phyloP scores from a whole-genome alignment of 2,888 invertebrate genomes.

The Cataglyphis cursor region DNA sequence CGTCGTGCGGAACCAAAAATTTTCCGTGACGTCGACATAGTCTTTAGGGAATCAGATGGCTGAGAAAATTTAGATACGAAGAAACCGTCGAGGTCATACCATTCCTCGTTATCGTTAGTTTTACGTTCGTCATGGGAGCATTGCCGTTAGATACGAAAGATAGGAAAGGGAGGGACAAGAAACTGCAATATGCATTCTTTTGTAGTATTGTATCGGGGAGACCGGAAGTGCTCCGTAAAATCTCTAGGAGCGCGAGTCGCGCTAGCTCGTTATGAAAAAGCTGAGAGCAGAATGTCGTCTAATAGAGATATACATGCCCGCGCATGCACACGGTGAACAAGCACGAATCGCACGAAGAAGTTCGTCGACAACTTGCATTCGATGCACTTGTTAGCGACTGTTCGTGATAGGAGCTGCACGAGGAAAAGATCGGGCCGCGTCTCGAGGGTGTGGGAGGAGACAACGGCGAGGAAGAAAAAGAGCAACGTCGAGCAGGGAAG shows the following conservation, averaged over 20 bases:
- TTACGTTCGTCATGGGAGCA: constrained; percentile 32
- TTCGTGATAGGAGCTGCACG: constrained; percentile 78
- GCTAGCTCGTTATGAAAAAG: constrained; percentile 69
- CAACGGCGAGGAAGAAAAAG: constrained; percentile 49
- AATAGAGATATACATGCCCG: constrained; percentile 62
- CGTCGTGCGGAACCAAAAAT: background rate
- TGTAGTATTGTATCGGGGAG: background rate
- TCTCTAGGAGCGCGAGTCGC: constrained; percentile 50
- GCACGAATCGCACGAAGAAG: constrained; percentile 63
- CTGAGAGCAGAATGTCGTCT: constrained; percentile 70
- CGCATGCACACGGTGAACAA: constrained; percentile 16
- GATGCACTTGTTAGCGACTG: constrained; percentile 82
- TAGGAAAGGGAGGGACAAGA: constrained; percentile 28
- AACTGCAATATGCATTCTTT: constrained; percentile 50
- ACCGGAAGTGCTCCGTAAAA: constrained; percentile 54
- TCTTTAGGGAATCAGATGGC: constrained; percentile 65
- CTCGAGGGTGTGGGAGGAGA: constrained; percentile 68
- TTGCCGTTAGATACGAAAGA: constrained; percentile 27
- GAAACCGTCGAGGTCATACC: constrained; percentile 45
- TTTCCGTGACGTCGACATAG: constrained; percentile 44
- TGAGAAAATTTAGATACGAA: constrained; percentile 56
- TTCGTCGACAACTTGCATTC: constrained; percentile 77
- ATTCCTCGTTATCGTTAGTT: constrained; percentile 64
- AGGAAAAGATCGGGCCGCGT: constrained; percentile 80
- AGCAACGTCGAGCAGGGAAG: constrained; percentile 55